phyloP scores from a whole-genome alignment of 2,797 vertebrate species.

The Helostoma temminkii region DNA sequence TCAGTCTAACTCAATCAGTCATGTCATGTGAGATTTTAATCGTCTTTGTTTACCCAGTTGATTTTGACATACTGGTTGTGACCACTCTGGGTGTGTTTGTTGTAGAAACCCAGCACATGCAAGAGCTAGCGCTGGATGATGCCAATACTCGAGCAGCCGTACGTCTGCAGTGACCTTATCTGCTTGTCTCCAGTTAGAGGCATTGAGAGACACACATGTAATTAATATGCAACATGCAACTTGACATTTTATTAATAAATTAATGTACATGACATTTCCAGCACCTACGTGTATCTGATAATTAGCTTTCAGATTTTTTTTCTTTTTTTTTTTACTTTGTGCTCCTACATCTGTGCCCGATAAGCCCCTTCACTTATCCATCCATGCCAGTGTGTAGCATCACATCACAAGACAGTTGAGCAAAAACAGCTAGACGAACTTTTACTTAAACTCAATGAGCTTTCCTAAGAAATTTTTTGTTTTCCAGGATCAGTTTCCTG shows the following conservation, averaged over 20 bases:
- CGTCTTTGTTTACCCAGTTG: constrained; percentile 62
- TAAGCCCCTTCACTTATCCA: too few relatives aligned
- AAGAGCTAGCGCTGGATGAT: constrained; percentile 84
- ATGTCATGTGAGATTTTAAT: constrained; percentile 19
- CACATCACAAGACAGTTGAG: too few relatives aligned
- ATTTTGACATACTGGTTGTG: too few relatives aligned
- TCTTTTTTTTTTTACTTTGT: too few relatives aligned
- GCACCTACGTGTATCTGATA: background rate
- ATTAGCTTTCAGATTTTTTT: background rate
- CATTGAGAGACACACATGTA: background rate
- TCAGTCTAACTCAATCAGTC: background rate
- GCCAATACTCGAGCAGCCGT: constrained; percentile 75
- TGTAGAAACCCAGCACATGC: constrained; percentile 84
- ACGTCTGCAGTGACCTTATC: constrained; percentile 78
- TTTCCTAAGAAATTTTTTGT: too few relatives aligned
- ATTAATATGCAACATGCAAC: constrained; percentile 4
- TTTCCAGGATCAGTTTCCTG: too few relatives aligned
- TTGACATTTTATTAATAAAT: constrained; percentile 10
- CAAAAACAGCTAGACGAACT: too few relatives aligned
- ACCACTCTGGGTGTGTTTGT: constrained; percentile 85
- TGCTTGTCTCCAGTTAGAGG: constrained; percentile 74
- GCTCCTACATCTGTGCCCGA: too few relatives aligned
- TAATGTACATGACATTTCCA: background rate
- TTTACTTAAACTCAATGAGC: too few relatives aligned
- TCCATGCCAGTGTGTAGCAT: too few relatives aligned